These are phyloP conservation scores for Paramisgurnus dabryanus DNA, from an alignment of 2,113 vertebrate genomes.

Conservation along the genomic window DNA sequence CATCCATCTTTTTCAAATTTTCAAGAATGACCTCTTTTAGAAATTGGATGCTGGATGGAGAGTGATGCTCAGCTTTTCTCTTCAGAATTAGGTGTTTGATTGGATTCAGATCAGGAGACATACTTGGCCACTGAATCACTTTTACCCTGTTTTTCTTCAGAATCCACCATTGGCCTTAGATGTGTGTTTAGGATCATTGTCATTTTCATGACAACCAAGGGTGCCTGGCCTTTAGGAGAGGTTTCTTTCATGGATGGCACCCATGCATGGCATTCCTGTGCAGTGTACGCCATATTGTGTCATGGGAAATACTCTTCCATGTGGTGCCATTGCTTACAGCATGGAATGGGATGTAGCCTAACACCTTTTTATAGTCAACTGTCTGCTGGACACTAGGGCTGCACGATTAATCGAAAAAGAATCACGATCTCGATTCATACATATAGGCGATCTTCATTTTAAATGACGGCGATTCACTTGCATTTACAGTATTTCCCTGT, in stretches of 20 bases:
- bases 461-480: no score
- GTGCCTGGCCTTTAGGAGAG: background rate
- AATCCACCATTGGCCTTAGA: no score
- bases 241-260: background rate
- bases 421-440: no score
- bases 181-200: no score
- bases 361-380: constrained; percentile 4
- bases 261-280: background rate
- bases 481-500: no score
- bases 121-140: no score
- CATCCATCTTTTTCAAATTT: constrained; percentile 12
- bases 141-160: no score
- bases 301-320: background rate
- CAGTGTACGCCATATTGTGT: background rate
- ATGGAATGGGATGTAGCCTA: background rate
- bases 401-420: no score
- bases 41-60: constrained; percentile 5
- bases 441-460: no score
- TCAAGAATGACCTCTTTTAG: constrained; percentile 20
- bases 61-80: constrained; percentile 1
- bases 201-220: background rate
- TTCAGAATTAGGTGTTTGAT: constrained; percentile 9
- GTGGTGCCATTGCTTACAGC: constrained; percentile 13
- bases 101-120: background rate
- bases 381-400: no score